Percentiles rank a stretch among this genome's conserved stretches.
Conservation (phyloP, 2,113 vertebrate species). For the Aphyosemion australe region DNA sequence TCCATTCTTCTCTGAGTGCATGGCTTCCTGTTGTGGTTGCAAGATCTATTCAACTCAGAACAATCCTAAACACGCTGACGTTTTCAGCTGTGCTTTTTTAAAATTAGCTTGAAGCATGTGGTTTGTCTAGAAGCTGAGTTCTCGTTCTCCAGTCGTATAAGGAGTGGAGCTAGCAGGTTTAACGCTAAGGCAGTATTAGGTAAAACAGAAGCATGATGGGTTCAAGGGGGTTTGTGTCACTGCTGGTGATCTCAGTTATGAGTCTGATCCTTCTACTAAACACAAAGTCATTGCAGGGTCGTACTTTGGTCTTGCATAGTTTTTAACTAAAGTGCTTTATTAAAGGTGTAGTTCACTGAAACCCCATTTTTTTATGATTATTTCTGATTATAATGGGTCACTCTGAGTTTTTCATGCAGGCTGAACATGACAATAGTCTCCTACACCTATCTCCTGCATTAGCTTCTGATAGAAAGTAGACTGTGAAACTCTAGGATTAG, state of each 20-base stretch:
- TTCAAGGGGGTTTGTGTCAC: constrained; percentile 14
- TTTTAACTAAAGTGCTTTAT: too few relatives aligned
- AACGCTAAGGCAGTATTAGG: constrained; percentile 24
- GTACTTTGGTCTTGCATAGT: background rate
- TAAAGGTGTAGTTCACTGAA: too few relatives aligned
- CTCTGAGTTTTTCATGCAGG: too few relatives aligned
- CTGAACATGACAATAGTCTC: too few relatives aligned
- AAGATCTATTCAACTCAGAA: constrained; percentile 45
- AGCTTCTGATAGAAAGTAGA: too few relatives aligned
- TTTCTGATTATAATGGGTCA: too few relatives aligned
- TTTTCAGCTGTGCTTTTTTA: constrained; percentile 40
- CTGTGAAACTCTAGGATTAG: too few relatives aligned
- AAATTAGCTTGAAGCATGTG: constrained; percentile 5
- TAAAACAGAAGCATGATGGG: constrained; percentile 2
- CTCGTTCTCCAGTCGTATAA: background rate
- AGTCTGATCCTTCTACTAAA: background rate
- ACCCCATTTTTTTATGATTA: too few relatives aligned
- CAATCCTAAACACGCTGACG: constrained; percentile 45
- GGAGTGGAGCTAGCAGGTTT: constrained; percentile 22
- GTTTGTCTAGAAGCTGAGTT: constrained; percentile 22
- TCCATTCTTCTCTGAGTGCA: constrained; percentile 50
- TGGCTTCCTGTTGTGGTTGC: constrained; percentile 57
- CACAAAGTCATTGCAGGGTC: background rate
- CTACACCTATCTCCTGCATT: too few relatives aligned
- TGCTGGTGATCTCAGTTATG: background rate